Base-by-base conservation (phyloP, 1,140 invertebrate genomes). In the Ips nitidus region DNA sequence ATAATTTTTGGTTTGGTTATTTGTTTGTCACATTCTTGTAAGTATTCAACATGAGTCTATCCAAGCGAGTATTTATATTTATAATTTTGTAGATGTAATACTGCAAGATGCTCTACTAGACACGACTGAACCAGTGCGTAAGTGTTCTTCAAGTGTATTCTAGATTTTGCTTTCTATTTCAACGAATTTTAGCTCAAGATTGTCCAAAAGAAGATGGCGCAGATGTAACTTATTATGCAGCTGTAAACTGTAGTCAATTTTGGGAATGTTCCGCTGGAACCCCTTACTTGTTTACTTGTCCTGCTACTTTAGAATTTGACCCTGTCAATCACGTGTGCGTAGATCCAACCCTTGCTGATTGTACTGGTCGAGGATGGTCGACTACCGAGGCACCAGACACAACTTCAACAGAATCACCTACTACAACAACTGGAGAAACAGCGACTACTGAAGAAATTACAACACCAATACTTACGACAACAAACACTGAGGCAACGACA, bases 231-330 rank as follows among this genome's bases (percentile, higher is more conserved):
- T 62, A 62, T 52, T 62, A 36, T 40, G 39, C 60, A 5, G 43
- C 45, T 4, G 37, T 50, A 50, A 52, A 62, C 52, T 62, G 60
- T 37, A 38, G n/a, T 1, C 37, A 52, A 37, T 62, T 62, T 22
- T 62, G 60, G 60, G 22, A 62, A 50, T 62, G 60, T 39, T 62
- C 60, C 6, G 52, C 50, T 40, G 60, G 60, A 50, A 38, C n/a
- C 1, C 60, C 60, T 4, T 47, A 50, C 22, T 39, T 62, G 37
- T 40, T 50, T 1, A 37, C 40, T 2, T 62, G 60, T 52, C 45
- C 60, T 4, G 45, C 43, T 6, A 39, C 37, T 4, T 22, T 52
- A 6, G 38, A 50, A 50, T 62, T 62, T 40, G 60, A 62, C 45
- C 38, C 43, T 6, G 38, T 50, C 42, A 5, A n/a, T 7, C 37